Evolutionary conservation across 2,797 vertebrate species (phyloP).

Genomic region (Squalus acanthias): DNA sequence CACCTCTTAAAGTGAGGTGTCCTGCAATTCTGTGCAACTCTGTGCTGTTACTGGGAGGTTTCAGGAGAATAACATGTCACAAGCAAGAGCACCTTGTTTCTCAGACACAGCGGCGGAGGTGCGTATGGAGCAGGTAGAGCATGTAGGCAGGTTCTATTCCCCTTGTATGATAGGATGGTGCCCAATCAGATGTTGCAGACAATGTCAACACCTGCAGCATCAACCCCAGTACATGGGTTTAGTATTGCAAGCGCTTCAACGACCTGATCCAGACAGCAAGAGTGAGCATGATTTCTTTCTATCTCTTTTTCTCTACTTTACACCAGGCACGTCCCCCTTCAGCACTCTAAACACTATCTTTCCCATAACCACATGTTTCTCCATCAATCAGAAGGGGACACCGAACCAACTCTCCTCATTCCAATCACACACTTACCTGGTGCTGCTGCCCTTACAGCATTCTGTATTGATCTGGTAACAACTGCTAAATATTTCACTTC

Average conservation of each 20-base stretch:
- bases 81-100: too few species aligned
- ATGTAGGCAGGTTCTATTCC: background rate
- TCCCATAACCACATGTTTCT: background rate
- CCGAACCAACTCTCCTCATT: background rate
- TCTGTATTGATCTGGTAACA: background rate
- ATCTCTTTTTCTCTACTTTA: background rate
- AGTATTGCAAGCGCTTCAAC: too few species aligned
- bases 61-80: too few species aligned
- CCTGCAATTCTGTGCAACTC: too few species aligned
- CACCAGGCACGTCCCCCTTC: background rate
- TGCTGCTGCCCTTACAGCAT: background rate
- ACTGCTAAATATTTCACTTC: background rate
- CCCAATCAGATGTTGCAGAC: too few species aligned
- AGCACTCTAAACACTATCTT: background rate
- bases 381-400: too few species aligned
- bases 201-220: too few species aligned
- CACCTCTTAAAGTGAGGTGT: too few species aligned
- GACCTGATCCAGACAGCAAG: background rate
- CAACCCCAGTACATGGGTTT: too few species aligned
- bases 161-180: background rate
- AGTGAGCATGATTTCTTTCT: background rate
- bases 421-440: background rate
- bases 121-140: background rate
- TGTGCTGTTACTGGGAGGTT: too few species aligned
- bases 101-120: too few species aligned